These are phyloP conservation scores for Hydra vulgaris DNA, from an alignment of 30 jellyfish, hydroid and myxozoan species.

Conservation along the genomic window DNA sequence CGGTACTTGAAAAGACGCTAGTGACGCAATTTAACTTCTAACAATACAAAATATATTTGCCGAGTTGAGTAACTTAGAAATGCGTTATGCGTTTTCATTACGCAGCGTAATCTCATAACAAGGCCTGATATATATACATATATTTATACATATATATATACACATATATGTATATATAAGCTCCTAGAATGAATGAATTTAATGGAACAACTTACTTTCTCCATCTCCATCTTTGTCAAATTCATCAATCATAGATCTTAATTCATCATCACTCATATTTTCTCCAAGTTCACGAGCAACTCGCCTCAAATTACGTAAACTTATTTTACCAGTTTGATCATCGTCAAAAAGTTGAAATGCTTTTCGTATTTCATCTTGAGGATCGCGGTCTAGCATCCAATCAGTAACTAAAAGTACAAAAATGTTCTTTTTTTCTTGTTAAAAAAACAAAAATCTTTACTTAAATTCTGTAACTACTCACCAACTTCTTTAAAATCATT, in stretches of 20 bases:
- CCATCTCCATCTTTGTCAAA: constrained; percentile 98
- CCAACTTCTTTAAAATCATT: constrained; percentile 98
- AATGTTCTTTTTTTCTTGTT: no score
- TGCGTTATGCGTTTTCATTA: no score
- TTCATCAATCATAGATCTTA: constrained; percentile 92
- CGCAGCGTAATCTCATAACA: no score
- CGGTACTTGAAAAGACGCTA: no score
- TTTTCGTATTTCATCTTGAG: constrained; percentile 88
- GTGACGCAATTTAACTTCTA: no score
- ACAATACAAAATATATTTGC: no score
- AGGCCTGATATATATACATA: no score
- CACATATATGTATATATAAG: no score
- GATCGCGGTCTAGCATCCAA: constrained; percentile 98
- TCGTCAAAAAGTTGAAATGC: constrained; percentile 92
- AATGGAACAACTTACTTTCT: constrained; percentile 61
- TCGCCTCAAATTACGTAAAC: constrained; percentile 76
- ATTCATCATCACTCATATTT: constrained; percentile 90
- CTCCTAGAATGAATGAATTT: background rate
- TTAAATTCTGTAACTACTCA: constrained; percentile 38
- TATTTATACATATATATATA: background rate
- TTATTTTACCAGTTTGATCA: constrained; percentile 87
- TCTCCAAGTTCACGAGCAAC: constrained; percentile 98
- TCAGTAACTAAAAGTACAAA: constrained; percentile 50
- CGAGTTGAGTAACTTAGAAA: no score
- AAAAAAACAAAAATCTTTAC: no score